Conservation (phyloP, 1,140 invertebrate species). For the Cepaea nemoralis region DNA sequence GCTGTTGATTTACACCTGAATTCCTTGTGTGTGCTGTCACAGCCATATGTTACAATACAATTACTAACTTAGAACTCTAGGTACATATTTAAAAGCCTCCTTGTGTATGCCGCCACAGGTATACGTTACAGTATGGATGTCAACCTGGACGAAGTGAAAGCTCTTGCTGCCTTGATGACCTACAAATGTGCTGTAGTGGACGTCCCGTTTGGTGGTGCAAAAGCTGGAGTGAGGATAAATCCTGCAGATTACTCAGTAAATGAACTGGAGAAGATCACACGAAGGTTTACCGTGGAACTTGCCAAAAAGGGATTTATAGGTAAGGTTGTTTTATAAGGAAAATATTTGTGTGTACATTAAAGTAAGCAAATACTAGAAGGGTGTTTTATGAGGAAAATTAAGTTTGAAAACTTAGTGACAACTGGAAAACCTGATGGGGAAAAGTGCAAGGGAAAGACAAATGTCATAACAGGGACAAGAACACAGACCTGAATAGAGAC, state of each 20-base stretch:
- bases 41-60: no score
- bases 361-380: no score
- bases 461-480: no score
- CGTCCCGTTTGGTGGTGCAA: constrained; percentile 92
- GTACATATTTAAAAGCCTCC: no score
- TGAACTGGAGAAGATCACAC: constrained; percentile 98
- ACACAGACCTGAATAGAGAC: no score
- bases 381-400: no score
- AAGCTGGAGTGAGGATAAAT: constrained; percentile 98
- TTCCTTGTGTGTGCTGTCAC: no score
- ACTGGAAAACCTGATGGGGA: no score
- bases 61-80: no score
- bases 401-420: no score
- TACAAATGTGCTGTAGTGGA: constrained; percentile 96
- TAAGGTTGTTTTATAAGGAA: constrained; percentile 63
- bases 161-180: constrained; percentile 97
- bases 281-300: constrained; percentile 95
- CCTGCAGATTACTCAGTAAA: constrained; percentile 94
- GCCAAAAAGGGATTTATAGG: constrained; percentile 99
- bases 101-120: constrained; percentile 80
- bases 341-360: neutral
- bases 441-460: no score
- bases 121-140: constrained; percentile 95
- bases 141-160: constrained; percentile 82
- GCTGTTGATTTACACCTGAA: no score